Conservation (phyloP, 2,113 vertebrate species). For the Lepisosteus oculatus region DNA sequence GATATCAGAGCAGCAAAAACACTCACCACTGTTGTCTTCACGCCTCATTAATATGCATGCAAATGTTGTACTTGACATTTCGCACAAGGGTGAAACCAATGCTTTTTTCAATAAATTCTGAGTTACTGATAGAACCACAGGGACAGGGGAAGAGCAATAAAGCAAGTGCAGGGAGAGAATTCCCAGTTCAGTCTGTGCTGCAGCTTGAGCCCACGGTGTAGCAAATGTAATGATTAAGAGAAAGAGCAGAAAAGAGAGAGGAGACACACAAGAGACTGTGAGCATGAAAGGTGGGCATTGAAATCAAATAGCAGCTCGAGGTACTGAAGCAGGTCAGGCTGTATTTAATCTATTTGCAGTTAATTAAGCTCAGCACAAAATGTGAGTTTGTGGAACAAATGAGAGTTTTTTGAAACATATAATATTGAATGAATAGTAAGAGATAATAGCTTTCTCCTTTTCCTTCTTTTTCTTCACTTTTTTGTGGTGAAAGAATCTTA, state of each 20-base stretch:
- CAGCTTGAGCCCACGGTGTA: background rate
- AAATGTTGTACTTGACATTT: slow-evolving; percentile 76
- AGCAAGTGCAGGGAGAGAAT: too few species aligned
- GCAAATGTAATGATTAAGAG: background rate
- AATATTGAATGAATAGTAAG: too few species aligned
- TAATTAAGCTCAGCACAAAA: too few species aligned
- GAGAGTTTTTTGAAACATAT: too few species aligned
- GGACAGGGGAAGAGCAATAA: slow-evolving; percentile 1
- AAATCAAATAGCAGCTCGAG: slow-evolving; percentile 3
- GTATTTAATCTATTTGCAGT: too few species aligned
- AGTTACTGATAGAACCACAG: slow-evolving; percentile 4
- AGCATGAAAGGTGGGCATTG: slow-evolving; percentile 29
- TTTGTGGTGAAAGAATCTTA: too few species aligned
- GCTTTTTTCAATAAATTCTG: background rate
- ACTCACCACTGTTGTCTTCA: slow-evolving; percentile 52
- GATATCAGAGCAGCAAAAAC: slow-evolving; percentile 60
- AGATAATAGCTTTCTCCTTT: too few species aligned
- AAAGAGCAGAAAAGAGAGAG: background rate
- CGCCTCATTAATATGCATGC: slow-evolving; percentile 71
- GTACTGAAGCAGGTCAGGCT: too few species aligned
- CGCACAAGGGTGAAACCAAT: slow-evolving; percentile 35
- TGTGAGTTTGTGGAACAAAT: too few species aligned
- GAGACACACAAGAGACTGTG: background rate
- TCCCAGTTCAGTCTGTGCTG: too few species aligned
- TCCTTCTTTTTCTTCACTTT: too few species aligned